Conservation (phyloP, 2,113 vertebrate species). For the Daboia siamensis region DNA sequence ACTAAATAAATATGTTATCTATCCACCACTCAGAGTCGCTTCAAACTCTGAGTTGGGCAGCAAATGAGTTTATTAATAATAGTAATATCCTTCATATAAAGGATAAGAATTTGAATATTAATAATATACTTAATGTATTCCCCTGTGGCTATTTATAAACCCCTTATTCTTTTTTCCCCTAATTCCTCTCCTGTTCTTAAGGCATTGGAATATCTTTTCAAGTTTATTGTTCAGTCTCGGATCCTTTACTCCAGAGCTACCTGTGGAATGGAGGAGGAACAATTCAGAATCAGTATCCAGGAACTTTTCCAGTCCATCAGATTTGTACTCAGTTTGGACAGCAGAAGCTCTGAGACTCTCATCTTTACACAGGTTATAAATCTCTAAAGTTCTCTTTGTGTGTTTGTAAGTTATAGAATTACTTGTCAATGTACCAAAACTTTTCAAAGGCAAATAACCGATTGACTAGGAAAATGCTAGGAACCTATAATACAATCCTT, state of each 20-base stretch:
- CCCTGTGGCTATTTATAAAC: constrained; percentile 41
- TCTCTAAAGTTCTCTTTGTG: constrained; percentile 27
- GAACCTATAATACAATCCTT: neutral
- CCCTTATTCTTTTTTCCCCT: constrained; percentile 50
- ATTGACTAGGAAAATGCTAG: neutral
- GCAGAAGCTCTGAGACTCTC: constrained; percentile 92
- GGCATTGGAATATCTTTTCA: constrained; percentile 98
- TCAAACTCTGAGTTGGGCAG: neutral
- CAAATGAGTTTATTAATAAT: neutral
- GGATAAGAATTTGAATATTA: constrained; percentile 25
- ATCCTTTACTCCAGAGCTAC: constrained; percentile 96
- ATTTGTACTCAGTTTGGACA: constrained; percentile 95
- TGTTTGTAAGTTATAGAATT: neutral
- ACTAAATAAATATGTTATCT: constrained; percentile 28
- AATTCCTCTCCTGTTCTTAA: constrained; percentile 60
- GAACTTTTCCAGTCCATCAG: constrained; percentile 97
- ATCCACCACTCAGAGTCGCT: neutral
- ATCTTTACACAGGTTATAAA: constrained; percentile 92
- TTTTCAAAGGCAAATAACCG: neutral
- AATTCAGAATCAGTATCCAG: constrained; percentile 90
- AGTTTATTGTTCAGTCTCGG: constrained; percentile 96
- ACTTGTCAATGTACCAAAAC: neutral
- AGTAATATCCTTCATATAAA: neutral
- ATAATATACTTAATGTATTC: constrained; percentile 36
- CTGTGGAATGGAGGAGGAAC: constrained; percentile 95